Conservation (phyloP, 2,113 vertebrate species). For the Misgurnus mizolepis region DNA sequence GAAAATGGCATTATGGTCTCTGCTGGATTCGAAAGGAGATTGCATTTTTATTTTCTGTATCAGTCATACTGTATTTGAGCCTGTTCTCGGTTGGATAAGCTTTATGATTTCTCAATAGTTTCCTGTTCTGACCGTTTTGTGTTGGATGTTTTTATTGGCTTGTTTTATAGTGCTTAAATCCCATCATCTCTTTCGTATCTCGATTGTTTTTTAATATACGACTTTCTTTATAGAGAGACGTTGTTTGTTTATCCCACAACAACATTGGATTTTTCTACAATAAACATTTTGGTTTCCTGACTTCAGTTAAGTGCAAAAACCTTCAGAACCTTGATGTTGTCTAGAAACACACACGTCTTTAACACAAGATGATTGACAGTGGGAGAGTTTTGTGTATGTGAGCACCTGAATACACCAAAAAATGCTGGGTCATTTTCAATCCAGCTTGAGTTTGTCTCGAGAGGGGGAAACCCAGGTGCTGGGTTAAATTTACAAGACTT, state of each 20-base stretch:
- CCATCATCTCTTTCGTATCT: slow-evolving; percentile 12
- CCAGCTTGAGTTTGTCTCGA: no score
- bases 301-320: not conserved
- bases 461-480: no score
- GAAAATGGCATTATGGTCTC: slow-evolving; percentile 35
- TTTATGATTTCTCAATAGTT: slow-evolving; percentile 5
- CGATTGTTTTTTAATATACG: not conserved
- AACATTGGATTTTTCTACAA: slow-evolving; percentile 2
- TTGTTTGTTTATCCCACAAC: not conserved
- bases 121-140: slow-evolving; percentile 1
- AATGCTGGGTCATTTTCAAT: no score
- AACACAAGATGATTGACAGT: slow-evolving; percentile 19
- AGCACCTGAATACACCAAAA: not conserved
- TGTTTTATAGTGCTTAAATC: slow-evolving; percentile 11
- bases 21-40: slow-evolving; percentile 29
- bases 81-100: not conserved
- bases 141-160: not conserved
- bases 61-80: slow-evolving; percentile 22
- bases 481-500: no score
- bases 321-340: not conserved
- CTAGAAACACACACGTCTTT: not conserved
- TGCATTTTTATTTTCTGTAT: slow-evolving; percentile 36
- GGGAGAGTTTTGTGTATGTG: not conserved
- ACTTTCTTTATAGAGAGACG: not conserved
- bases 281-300: slow-evolving; percentile 4